Percentiles rank a stretch among this genome's conserved stretches.
These are phyloP conservation scores for Bombus waltoni DNA, from an alignment of 1,140 invertebrate genomes.

Conservation along the genomic window DNA sequence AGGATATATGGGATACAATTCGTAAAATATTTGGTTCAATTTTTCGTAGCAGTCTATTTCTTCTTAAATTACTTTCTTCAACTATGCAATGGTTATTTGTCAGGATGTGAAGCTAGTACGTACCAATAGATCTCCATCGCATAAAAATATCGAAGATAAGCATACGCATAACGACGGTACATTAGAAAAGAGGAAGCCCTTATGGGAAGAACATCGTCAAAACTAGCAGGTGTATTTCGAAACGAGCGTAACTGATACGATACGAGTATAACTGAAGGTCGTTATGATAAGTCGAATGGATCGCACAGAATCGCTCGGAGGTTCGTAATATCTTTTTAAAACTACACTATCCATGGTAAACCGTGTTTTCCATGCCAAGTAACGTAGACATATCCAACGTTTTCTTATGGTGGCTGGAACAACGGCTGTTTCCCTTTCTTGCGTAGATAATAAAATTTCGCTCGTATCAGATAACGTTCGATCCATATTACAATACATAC, in stretches of 20 bases:
- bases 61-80: not conserved
- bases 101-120: not conserved
- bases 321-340: constrained; percentile 44
- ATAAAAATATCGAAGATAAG: not conserved
- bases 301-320: not conserved
- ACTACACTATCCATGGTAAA: not conserved
- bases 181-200: not conserved
- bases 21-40: no score
- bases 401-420: not conserved
- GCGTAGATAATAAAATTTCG: not conserved
- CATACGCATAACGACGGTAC: not conserved
- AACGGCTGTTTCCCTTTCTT: not conserved
- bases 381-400: not conserved
- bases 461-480: not conserved
- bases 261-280: constrained; percentile 10
- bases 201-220: no score
- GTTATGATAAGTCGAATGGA: constrained; percentile 43
- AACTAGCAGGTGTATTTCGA: not conserved
- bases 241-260: constrained; percentile 5
- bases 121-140: not conserved
- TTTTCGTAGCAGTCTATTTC: not conserved
- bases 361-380: not conserved
- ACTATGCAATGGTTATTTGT: not conserved
- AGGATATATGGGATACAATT: no score
- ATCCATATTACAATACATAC: not conserved